A percentile compares a stretch with the other conserved stretches of the same genome.
Evolutionary conservation across 2,888 invertebrate genomes (phyloP).

Genomic region (Schizaphis graminum): DNA sequence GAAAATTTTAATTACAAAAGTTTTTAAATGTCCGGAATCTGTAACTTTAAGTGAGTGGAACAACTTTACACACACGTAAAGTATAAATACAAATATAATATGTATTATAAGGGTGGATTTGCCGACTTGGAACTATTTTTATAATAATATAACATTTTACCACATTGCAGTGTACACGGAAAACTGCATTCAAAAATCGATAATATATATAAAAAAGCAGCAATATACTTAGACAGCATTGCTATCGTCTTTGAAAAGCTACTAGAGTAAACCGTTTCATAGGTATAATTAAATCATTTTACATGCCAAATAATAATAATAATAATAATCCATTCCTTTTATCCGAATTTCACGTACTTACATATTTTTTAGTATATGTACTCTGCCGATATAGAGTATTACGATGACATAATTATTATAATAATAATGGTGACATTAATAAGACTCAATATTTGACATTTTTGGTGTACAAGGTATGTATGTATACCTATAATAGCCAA

Average conservation of each 20-base stretch:
- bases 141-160: not conserved
- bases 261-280: no score
- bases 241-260: not conserved
- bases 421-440: not conserved
- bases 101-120: no score
- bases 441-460: not conserved
- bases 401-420: not conserved
- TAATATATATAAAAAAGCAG: not conserved
- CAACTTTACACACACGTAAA: no score
- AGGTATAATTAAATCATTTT: not conserved
- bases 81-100: no score
- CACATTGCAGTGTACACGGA: not conserved
- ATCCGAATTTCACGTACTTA: not conserved
- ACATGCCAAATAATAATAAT: not conserved
- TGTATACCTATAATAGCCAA: not conserved
- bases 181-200: constrained; percentile 21
- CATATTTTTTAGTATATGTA: no score
- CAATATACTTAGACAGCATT: not conserved
- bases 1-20: not conserved
- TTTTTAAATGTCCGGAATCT: not conserved
- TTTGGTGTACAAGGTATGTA: not conserved
- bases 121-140: no score
- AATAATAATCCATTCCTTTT: not conserved
- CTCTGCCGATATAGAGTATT: no score
- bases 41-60: not conserved